phyloP scores from a whole-genome alignment of 2,888 invertebrate genomes.

The Antheraea assamensis region DNA sequence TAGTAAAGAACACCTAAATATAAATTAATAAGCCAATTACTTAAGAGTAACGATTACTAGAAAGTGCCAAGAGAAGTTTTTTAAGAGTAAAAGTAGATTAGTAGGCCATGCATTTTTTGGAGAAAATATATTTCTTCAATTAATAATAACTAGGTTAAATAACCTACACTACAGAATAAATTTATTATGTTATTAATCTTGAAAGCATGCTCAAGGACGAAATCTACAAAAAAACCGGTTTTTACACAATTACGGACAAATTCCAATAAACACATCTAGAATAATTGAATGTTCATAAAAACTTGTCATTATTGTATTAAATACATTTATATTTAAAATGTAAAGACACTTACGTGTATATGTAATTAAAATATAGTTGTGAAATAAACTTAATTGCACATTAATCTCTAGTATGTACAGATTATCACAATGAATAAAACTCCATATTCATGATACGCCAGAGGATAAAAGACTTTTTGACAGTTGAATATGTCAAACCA shows the following conservation, averaged over 20 bases:
- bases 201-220: constrained; percentile 51
- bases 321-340: not conserved
- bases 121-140: not conserved
- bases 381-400: constrained; percentile 3
- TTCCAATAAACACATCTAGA: not conserved
- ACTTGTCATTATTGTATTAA: constrained; percentile 1
- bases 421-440: constrained; percentile 1
- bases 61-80: constrained; percentile 40
- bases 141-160: constrained; percentile 7
- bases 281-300: not conserved
- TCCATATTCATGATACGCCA: constrained; percentile 60
- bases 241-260: constrained; percentile 30
- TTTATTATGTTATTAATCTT: not conserved
- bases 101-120: constrained; percentile 42
- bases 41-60: constrained; percentile 34
- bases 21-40: not conserved
- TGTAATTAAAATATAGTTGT: not conserved
- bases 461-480: constrained; percentile 46
- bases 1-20: not conserved
- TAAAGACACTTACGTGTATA: constrained; percentile 5
- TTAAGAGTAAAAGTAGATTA: constrained; percentile 40
- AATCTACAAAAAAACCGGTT: constrained; percentile 62
- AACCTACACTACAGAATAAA: not conserved
- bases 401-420: not conserved
- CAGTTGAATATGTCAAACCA: not conserved